Base-by-base conservation (phyloP, 2,113 vertebrate species). In the Notiomystis cincta region DNA sequence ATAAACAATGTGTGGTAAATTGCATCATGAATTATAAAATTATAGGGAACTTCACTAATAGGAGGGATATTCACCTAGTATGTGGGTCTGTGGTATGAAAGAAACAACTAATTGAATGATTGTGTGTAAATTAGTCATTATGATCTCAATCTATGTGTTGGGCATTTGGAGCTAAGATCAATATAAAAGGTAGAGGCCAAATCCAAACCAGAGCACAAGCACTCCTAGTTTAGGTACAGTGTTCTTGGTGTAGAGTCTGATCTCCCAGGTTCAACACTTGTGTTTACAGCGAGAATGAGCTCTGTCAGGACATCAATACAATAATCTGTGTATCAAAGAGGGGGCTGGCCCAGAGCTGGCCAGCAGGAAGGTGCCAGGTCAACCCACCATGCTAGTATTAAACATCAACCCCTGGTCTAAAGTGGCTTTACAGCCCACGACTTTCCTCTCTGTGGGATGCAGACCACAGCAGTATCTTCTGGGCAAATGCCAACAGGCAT, bases 131-230 rank as follows among this genome's bases (percentile, higher is more conserved):
- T 7, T 14, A 73, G 18, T 27, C 7, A 30, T 60, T 67, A 60
- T 0, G 0, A 23, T 12, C 4, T 10, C 17, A 2, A 50, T 47
- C 5, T 30, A 0, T 21, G 31, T 15, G 5, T 30, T 58, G n/a
- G 16, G 7, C 13, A 40, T 47, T 8, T 37, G 67, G 21, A 64
- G 4, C 10, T 42, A 62, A 33, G 16, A 19, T 13, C 20, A 58
- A 4, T 33, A 54, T 7, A 23, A 38, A 81, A 93, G 60, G 8
- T n/a, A 38, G 18, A 84, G 8, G 13, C 4, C 13, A 84, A 57
- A 78, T 25, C 15, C 15, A 58, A 85, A 38, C 13, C 3, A 61
- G 60, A 77, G 31, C 7, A 60, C 7, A 60, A 78, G 5, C 20
- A 23, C 5, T 3, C 4, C 7, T 21, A 6, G 2, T 53, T 78